Base-by-base conservation (phyloP, 30 jellyfish, hydroid and myxozoan species). In the Turritopsis rubra region DNA sequence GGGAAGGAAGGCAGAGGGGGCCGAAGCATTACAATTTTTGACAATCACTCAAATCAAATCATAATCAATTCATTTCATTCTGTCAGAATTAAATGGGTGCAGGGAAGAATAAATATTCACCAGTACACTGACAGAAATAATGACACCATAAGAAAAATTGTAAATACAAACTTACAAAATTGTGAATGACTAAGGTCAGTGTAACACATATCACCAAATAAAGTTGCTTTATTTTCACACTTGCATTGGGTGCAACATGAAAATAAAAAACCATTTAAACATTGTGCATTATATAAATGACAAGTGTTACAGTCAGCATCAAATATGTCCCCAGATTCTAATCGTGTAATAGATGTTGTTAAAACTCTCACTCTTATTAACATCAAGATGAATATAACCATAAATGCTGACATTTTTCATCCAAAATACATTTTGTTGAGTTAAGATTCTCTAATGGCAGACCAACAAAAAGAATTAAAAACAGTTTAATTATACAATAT, bases 251-350 rank as follows among this genome's bases (percentile, higher is more conserved):
- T n/a, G 30, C 77, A 68, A 27, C 77, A 68, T 17, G 31, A n/a
- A 68, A 68, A 68, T 19, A 27, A 0, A 68, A 68, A 68, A 8
- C 77, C 77, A 0, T 23, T 68, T 7, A 22, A 23, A 19, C 77
- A 68, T 68, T 23, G 28, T 19, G 77, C 77, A n/a, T 23, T 27
- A 68, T n/a, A 68, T 19, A 68, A 68, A 68, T 68, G 77, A 27
- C 77, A 68, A 68, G 77, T 68, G 77, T 68, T 68, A 68, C 77
- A 68, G 30, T 8, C 19, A n/a, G 77, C 77, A 23, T 68, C 31
- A 68, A 68, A 68, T 68, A 7, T 19, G 19, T 68, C 77, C 16
- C 77, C 77, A 41, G 60, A 41, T 41, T 41, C 9, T 41, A 41
- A 41, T 13, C 60, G 60, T 3, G 60, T 41, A 3, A 41, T 41